Evolutionary conservation across 2,113 vertebrate species (phyloP).

Genomic region (Tamias sibiricus): DNA sequence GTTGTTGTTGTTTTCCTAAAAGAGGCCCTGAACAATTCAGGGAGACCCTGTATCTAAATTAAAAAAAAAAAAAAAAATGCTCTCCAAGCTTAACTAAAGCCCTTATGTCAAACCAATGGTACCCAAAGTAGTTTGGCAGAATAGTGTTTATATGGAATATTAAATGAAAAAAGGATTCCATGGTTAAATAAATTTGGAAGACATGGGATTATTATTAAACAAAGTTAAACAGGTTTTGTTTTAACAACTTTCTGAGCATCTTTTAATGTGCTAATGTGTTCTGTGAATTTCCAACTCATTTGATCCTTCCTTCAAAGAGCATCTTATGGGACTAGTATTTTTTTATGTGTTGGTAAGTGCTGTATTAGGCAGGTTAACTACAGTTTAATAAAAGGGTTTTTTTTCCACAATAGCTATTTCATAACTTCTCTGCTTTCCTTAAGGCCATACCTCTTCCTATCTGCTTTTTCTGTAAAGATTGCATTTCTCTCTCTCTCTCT

Average conservation of each 20-base stretch:
- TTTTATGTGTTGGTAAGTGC: background rate
- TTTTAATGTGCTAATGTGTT: constrained; percentile 9
- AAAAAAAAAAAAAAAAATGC: too few species aligned
- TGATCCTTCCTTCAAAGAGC: background rate
- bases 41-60: too few species aligned
- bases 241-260: constrained; percentile 1
- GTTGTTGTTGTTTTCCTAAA: too few species aligned
- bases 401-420: background rate
- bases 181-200: background rate
- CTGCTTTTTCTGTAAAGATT: background rate
- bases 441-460: background rate
- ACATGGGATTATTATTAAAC: constrained; percentile 17
- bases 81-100: constrained; percentile 21
- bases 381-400: background rate
- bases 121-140: background rate
- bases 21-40: too few species aligned
- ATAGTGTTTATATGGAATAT: background rate
- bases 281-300: background rate
- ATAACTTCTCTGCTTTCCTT: background rate
- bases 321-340: background rate
- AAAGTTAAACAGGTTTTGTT: background rate
- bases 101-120: background rate
- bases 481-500: background rate
- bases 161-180: background rate
- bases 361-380: background rate